Evolutionary conservation across 2,888 invertebrate genomes (phyloP).

Genomic region (Spisula subtruncata): DNA sequence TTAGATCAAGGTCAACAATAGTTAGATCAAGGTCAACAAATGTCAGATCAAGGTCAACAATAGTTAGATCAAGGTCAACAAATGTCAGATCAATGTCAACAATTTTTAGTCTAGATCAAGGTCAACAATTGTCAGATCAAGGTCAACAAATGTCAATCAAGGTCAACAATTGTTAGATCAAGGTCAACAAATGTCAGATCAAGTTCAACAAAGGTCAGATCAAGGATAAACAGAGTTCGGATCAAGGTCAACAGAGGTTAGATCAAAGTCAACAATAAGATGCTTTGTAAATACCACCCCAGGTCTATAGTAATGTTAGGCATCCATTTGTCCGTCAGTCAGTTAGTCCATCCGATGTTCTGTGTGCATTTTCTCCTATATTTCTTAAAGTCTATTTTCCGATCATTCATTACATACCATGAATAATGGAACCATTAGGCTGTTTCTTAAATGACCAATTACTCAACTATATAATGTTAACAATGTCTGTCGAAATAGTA

Average conservation of each 20-base stretch:
- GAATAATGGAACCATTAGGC: too few species aligned
- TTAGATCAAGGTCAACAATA: not conserved
- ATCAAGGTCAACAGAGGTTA: not conserved
- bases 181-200: slow-evolving; percentile 1
- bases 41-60: not conserved
- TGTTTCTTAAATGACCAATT: too few species aligned
- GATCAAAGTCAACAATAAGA: not conserved
- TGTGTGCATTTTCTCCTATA: too few species aligned
- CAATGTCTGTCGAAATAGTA: too few species aligned
- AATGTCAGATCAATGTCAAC: not conserved
- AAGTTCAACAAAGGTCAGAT: not conserved
- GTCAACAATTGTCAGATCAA: not conserved
- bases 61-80: too few species aligned
- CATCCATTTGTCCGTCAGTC: not conserved
- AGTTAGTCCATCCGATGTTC: not conserved
- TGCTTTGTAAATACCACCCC: too few species aligned
- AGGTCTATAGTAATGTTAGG: not conserved
- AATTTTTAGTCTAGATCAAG: too few species aligned
- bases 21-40: not conserved
- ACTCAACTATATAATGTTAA: too few species aligned
- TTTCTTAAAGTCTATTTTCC: too few species aligned
- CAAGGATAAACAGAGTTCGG: not conserved
- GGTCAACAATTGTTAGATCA: not conserved
- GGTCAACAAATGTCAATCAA: too few species aligned
- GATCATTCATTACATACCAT: too few species aligned